Evolutionary conservation across 2,797 vertebrate genomes (phyloP).

Genomic region (Anas flavirostris): DNA sequence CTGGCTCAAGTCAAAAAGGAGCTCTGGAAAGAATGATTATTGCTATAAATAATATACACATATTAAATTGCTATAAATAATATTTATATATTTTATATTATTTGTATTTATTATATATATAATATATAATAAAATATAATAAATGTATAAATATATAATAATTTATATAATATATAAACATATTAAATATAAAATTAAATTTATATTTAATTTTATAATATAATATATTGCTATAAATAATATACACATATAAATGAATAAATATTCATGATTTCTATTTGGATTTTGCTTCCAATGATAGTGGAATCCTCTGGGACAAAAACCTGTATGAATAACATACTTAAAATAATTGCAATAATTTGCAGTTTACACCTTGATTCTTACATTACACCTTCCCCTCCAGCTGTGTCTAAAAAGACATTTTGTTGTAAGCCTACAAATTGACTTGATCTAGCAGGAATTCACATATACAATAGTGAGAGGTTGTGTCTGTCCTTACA

Average conservation of each 20-base stretch:
- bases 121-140: no score
- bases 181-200: no score
- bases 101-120: no score
- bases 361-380: not conserved
- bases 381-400: not conserved
- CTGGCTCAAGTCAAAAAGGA: not conserved
- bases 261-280: not conserved
- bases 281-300: not conserved
- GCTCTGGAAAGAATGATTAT: not conserved
- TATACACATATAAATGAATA: not conserved
- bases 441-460: not conserved
- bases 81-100: no score
- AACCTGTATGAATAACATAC: rapidly evolving
- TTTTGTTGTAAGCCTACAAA: not conserved
- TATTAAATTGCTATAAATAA: no score
- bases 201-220: no score
- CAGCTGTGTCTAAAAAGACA: not conserved
- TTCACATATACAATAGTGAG: not conserved
- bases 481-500: not conserved
- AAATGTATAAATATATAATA: no score
- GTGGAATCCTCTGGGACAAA: not conserved
- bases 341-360: not conserved
- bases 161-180: no score
- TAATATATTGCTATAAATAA: no score
- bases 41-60: not conserved